Evolutionary conservation across 2,888 invertebrate species (phyloP).

Genomic region (Agelastica alni): DNA sequence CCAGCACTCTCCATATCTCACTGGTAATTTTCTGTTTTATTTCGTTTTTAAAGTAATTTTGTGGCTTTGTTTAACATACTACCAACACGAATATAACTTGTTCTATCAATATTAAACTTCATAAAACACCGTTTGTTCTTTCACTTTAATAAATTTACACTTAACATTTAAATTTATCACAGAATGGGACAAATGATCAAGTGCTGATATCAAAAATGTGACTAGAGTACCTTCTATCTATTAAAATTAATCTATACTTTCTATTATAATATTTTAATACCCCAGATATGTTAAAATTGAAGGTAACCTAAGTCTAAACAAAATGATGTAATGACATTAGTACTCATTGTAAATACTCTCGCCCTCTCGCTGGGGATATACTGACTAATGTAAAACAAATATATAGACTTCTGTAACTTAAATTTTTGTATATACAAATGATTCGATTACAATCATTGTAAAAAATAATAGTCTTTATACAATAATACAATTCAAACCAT

Average conservation of each 20-base stretch:
- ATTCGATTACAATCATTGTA: too few relatives aligned
- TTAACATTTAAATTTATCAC: conserved; percentile 29
- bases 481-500: too few relatives aligned
- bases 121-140: conserved; percentile 12
- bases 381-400: too few relatives aligned
- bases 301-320: conserved; percentile 31
- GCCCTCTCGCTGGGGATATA: background rate
- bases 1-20: conserved; percentile 24
- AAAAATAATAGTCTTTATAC: too few relatives aligned
- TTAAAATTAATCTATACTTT: conserved; percentile 37
- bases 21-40: conserved; percentile 8
- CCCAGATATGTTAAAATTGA: conserved; percentile 39
- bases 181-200: conserved; percentile 22
- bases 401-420: too few relatives aligned
- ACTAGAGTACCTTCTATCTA: conserved; percentile 33
- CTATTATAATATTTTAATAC: conserved; percentile 37
- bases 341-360: too few relatives aligned
- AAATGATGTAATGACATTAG: conserved; percentile 33
- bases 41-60: background rate
- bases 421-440: too few relatives aligned
- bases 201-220: conserved; percentile 27
- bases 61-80: conserved; percentile 6
- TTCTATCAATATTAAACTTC: conserved; percentile 10
- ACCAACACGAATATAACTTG: conserved; percentile 4
- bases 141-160: conserved; percentile 19